Evolutionary conservation across 2,113 vertebrate species (phyloP), one percentile per base, ranked within the genome.

Genomic region (Cryptotis parvus): DNA sequence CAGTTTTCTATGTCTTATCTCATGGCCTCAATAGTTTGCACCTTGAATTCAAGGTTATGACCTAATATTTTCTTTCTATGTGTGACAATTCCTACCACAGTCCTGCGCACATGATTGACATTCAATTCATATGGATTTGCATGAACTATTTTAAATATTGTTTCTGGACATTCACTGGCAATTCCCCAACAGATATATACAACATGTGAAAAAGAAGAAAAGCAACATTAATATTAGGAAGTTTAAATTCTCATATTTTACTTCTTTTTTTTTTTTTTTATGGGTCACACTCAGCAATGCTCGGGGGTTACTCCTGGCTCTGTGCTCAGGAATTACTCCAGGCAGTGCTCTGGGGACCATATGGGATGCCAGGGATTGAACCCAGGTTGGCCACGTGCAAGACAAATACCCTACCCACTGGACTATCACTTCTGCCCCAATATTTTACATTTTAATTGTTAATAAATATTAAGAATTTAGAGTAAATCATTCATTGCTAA

Each of bases 381-480:
- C n/a, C n/a, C n/a, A n/a, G n/a, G n/a, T n/a, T n/a, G n/a, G n/a
- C n/a, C n/a, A n/a, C n/a, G n/a, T n/a, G n/a, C n/a, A n/a, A n/a
- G n/a, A n/a, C n/a, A n/a, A n/a, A n/a, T n/a, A n/a, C n/a, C n/a
- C n/a, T n/a, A n/a, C n/a, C n/a, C n/a, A n/a, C n/a, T n/a, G n/a
- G n/a, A n/a, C n/a, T n/a, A n/a, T n/a, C n/a, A n/a, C n/a, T n/a
- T n/a, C n/a, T n/a, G n/a, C n/a, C n/a, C n/a, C n/a, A n/a, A n/a
- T n/a, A n/a, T n/a, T n/a, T n/a, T n/a, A n/a, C n/a, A n/a, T n/a
- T n/a, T n/a, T n/a, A n/a, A n/a, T n/a, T n/a, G n/a, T n/a, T n/a
- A n/a, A n/a, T n/a, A n/a, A n/a, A n/a, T 75, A 66, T n/a, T 92
- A 58, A 91, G 16, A 87, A 80, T 1, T 79, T 89, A 68, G 10